phyloP scores from a whole-genome alignment of 2,113 vertebrate species.

The Hippocampus abdominalis region DNA sequence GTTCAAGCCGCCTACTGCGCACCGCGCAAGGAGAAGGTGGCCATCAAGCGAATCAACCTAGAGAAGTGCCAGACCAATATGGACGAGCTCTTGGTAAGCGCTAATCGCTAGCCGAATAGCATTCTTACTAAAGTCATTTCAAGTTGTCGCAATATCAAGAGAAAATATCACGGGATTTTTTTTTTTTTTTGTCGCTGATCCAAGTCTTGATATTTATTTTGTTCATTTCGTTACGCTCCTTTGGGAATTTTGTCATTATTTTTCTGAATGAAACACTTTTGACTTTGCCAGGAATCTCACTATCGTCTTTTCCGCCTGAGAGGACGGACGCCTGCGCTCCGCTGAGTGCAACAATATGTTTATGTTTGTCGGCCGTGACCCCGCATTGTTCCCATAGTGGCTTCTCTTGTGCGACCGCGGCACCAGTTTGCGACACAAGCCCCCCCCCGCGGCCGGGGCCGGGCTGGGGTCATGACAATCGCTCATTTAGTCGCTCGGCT shows the following conservation, averaged over 20 bases:
- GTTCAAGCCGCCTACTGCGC: conserved; percentile 88
- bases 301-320: background rate
- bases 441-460: conserved; percentile 28
- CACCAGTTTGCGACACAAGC: conserved; percentile 58
- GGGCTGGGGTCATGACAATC: conserved; percentile 56
- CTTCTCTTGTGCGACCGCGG: conserved; percentile 61
- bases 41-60: conserved; percentile 93
- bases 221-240: no score
- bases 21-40: conserved; percentile 93
- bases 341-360: background rate
- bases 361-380: conserved; percentile 48
- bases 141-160: no score
- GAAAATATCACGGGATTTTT: no score
- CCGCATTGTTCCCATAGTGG: conserved; percentile 66
- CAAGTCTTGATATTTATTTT: no score
- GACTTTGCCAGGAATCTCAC: background rate
- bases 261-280: background rate
- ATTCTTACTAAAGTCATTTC: background rate
- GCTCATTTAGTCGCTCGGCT: conserved; percentile 48
- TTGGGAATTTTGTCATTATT: background rate
- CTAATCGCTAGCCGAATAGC: background rate
- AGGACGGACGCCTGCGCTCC: background rate
- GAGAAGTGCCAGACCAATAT: conserved; percentile 97
- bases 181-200: no score
- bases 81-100: conserved; percentile 91